Evolutionary conservation across 2,113 vertebrate genomes (phyloP).

Genomic region (Myotis yumanensis): DNA sequence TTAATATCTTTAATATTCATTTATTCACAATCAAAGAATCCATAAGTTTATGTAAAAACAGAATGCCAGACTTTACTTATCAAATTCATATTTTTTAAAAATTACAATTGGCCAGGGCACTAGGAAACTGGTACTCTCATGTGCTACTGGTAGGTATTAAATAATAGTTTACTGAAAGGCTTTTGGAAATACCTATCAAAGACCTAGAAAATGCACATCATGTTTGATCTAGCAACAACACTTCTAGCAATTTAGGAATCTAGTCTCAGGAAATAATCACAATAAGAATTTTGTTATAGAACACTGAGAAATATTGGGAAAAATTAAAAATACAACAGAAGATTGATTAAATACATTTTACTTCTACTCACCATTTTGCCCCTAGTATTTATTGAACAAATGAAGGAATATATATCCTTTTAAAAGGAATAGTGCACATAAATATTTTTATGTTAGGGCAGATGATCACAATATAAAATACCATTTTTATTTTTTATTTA

Average conservation of each 20-base stretch:
- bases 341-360: background rate
- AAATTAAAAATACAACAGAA: constrained; percentile 21
- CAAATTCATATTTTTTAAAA: constrained; percentile 45
- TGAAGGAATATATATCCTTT: background rate
- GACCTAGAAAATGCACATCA: background rate
- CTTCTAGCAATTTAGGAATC: background rate
- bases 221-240: background rate
- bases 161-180: constrained; percentile 8
- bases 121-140: background rate
- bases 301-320: constrained; percentile 61
- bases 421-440: background rate
- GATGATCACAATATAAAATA: background rate
- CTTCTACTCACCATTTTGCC: background rate
- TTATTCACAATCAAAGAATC: constrained; percentile 33
- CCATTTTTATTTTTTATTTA: constrained; percentile 33
- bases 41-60: constrained; percentile 1
- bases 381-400: background rate
- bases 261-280: constrained; percentile 16
- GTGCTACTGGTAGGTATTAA: background rate
- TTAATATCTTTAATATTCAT: constrained; percentile 37
- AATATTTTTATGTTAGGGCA: background rate
- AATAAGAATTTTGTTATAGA: background rate
- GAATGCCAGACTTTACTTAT: background rate
- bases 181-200: constrained; percentile 34
- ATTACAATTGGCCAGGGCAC: background rate